phyloP scores from a whole-genome alignment of 2,888 invertebrate species.

The Anoncus sp. region DNA sequence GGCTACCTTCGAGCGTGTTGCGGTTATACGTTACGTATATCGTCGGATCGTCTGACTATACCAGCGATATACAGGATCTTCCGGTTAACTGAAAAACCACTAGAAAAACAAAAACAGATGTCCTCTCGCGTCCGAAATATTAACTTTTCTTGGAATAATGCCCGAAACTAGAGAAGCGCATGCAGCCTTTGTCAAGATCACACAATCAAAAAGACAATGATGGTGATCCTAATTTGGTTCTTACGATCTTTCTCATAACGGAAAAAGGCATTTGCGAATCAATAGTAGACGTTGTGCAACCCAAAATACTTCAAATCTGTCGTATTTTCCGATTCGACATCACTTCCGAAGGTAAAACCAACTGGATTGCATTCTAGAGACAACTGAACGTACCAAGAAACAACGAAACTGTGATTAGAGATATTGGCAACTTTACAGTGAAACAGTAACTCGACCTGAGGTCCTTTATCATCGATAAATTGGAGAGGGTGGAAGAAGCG shows the following conservation, averaged over 20 bases:
- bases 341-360: too few relatives aligned
- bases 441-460: background rate
- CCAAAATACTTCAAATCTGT: background rate
- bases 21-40: slow-evolving; percentile 31
- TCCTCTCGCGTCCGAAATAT: background rate
- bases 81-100: background rate
- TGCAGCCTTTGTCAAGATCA: too few relatives aligned
- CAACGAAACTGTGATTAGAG: slow-evolving; percentile 10
- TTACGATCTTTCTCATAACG: too few relatives aligned
- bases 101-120: too few relatives aligned
- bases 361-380: too few relatives aligned
- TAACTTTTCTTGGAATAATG: background rate
- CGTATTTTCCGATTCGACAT: background rate
- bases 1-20: too few relatives aligned
- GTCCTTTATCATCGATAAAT: slow-evolving; percentile 7
- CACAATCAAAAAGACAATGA: too few relatives aligned
- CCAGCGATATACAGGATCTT: background rate
- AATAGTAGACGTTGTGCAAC: too few relatives aligned
- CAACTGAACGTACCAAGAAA: background rate
- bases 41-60: slow-evolving; percentile 18
- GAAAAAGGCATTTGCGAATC: background rate
- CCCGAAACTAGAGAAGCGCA: background rate
- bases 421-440: background rate
- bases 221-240: too few relatives aligned
- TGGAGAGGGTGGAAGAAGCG: too few relatives aligned